A percentile compares a stretch with the other conserved stretches of the same genome.
phyloP scores from a whole-genome alignment of 2,113 vertebrate species.

The Perccottus glenii region DNA sequence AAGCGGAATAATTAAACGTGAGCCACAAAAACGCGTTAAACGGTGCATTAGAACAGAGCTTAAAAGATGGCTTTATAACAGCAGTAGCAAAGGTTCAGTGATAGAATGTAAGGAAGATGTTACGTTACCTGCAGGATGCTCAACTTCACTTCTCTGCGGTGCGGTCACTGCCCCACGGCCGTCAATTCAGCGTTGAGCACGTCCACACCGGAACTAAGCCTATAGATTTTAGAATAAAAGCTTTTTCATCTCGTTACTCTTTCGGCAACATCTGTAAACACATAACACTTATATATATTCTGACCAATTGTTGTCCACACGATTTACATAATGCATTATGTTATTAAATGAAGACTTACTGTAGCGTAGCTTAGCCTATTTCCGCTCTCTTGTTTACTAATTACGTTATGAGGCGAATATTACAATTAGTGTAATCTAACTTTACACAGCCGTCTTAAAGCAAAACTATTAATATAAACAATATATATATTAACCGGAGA shows the following conservation, averaged over 20 bases:
- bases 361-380: not conserved
- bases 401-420: not conserved
- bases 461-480: too few species aligned
- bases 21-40: not conserved
- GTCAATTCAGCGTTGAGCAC: not conserved
- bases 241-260: not conserved
- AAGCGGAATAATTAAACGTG: not conserved
- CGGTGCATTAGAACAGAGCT: not conserved
- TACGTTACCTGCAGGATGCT: slow-evolving; percentile 69
- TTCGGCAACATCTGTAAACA: not conserved
- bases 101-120: not conserved
- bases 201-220: slow-evolving; percentile 15
- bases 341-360: not conserved
- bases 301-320: not conserved
- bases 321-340: not conserved
- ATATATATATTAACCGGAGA: too few species aligned
- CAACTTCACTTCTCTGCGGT: slow-evolving; percentile 76
- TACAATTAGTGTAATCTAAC: not conserved
- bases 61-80: too few species aligned
- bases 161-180: slow-evolving; percentile 42
- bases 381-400: not conserved
- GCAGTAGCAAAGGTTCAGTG: not conserved
- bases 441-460: not conserved
- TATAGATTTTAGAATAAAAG: slow-evolving; percentile 41
- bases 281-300: too few species aligned